Evolutionary conservation across 1,140 invertebrate species (phyloP), one percentile per base, ranked within the genome.

Genomic region (Drosophila pseudoobscura): DNA sequence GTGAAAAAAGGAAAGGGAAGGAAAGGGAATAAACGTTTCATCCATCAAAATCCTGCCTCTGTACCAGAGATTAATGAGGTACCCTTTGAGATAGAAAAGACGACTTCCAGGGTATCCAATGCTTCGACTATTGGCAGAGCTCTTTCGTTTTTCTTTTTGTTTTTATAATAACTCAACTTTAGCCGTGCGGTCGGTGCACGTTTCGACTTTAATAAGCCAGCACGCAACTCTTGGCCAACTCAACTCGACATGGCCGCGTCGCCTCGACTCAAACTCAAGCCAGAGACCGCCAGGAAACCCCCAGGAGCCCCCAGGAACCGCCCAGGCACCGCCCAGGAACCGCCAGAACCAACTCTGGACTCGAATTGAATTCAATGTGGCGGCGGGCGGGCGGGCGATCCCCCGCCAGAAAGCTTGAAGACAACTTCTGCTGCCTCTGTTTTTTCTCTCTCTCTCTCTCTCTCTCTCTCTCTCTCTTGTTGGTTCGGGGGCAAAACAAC

Each of bases 151-250:
- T 31, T 2, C 8, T 31, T 61, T 74, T 77, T 77, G 54, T 76
- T 75, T 71, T 76, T 76, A 87, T 82, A 88, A 87, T 85, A 85
- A 82, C 82, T 82, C 78, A 85, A 85, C 74, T 87, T 85, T 82
- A 88, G 83, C 83, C 78, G 78, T 62, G 82, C 64, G 35, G 75
- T 75, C 56, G 72, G 58, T 58, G 70, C 63, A 74, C 74, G 71
- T 69, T 75, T 82, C 82, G 82, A 82, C 82, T 85, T 85, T 82
- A 85, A 85, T 85, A 85, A 85, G 82, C 82, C 78, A 87, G 82
- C 82, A 88, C 82, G 83, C 82, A 87, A 85, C 55, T 39, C 35
- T 87, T 87, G 82, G 80, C 80, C 76, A 84, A 84, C 66, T 80
- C 47, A 74, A 75, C 54, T 52, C 79, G 64, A 75, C 57, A 63